Evolutionary conservation across 2,113 vertebrate species (phyloP), one percentile per base, ranked within the genome.

Genomic region (Pseudopodoces humilis): DNA sequence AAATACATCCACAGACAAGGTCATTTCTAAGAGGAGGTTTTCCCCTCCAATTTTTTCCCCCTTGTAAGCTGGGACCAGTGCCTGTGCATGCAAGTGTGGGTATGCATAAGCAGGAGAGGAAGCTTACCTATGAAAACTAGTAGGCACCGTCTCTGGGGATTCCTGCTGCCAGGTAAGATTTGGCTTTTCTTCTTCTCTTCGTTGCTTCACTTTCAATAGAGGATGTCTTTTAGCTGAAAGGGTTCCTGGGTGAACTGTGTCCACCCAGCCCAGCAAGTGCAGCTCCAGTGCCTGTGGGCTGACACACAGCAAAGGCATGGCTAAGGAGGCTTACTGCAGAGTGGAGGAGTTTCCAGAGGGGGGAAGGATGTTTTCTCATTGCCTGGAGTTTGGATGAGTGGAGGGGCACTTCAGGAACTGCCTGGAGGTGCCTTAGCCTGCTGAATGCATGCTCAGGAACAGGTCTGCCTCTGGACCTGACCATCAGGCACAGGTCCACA

Each of bases 141-240:
- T 50, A 78, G 72, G 71, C 49, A 74, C 20, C 55, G 27, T 39
- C 92, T 77, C 90, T 71, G 63, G n/a, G 60, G 65, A 75, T 77
- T 77, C 56, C 88, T 86, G 62, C 92, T 92, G 86, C 60, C 95
- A 96, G 96, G 96, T 96, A 97, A 97, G 96, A 49, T 41, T 58
- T 63, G 44, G 27, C 44, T 94, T 95, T 94, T 88, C 63, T 87
- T 69, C 69, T 85, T 86, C 43, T 89, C 31, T 65, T 84, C 20
- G 37, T 28, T 16, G 23, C 69, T 49, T 19, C 6, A 0, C 21
- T 41, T 81, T 75, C 62, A 44, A 10, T 8, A 53, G 22, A 21
- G 15, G 37, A 23, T 43, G 44, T 75, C 30, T 46, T 47, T 55
- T 15, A 44, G 23, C 43, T 78, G 16, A 43, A 43, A 43, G 80